Conservation (phyloP, 2,797 vertebrate genomes). For the Hoplostethus atlanticus region DNA sequence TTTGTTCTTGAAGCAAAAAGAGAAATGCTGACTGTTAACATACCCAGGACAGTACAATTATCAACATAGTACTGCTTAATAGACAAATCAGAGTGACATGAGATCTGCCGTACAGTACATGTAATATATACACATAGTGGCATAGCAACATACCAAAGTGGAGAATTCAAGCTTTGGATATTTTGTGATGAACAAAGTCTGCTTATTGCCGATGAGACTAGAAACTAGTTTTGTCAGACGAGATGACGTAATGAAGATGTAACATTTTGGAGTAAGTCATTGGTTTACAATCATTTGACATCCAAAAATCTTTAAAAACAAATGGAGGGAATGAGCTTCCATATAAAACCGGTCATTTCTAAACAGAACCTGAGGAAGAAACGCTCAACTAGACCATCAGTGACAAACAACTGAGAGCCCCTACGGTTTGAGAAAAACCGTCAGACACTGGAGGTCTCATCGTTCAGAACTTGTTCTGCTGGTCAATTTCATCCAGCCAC, state of each 20-base stretch:
- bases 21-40: background rate
- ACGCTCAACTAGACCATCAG: background rate
- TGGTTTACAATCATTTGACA: conserved; percentile 2
- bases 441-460: background rate
- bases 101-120: background rate
- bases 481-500: too few relatives aligned
- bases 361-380: conserved; percentile 2
- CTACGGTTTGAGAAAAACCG: background rate
- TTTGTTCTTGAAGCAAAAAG: conserved; percentile 5
- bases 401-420: background rate
- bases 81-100: background rate
- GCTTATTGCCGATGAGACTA: background rate
- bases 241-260: background rate
- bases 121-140: too few relatives aligned
- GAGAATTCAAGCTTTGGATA: background rate
- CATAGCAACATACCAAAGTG: too few relatives aligned
- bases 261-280: background rate
- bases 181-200: background rate
- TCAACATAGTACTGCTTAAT: background rate
- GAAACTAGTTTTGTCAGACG: background rate
- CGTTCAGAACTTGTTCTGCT: too few relatives aligned
- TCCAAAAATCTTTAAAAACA: background rate
- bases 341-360: background rate
- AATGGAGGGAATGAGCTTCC: background rate
- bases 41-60: background rate